phyloP scores from a whole-genome alignment of 2,888 invertebrate genomes.

The Diogma glabrata region DNA sequence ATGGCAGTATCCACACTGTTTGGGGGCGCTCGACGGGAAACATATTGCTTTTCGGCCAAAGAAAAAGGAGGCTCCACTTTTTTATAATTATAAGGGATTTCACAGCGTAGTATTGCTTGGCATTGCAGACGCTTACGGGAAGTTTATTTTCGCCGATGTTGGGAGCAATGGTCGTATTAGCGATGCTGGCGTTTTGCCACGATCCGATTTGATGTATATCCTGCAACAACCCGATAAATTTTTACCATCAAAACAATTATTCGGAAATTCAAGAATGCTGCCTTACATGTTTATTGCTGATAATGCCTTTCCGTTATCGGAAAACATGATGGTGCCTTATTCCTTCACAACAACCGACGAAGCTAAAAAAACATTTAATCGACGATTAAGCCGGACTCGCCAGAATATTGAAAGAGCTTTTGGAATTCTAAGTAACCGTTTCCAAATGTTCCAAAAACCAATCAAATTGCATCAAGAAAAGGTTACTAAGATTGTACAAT shows the following conservation, averaged over 20 bases:
- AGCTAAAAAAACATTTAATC: not conserved
- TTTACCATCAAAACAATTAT: constrained; percentile 11
- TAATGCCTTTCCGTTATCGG: not conserved
- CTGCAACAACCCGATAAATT: not conserved
- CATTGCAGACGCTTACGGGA: not conserved
- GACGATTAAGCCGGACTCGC: not conserved
- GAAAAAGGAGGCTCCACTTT: not conserved
- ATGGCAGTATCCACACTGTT: not conserved
- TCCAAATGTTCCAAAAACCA: not conserved
- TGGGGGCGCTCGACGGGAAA: too few species aligned
- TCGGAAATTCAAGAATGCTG: constrained; percentile 13
- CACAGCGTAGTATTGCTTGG: not conserved
- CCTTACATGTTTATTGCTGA: not conserved
- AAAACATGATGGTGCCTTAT: not conserved
- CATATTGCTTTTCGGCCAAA: not conserved
- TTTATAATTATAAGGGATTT: not conserved
- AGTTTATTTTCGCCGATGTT: constrained; percentile 18
- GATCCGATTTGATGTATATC: not conserved
- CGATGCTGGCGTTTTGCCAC: not conserved
- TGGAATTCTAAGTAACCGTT: not conserved
- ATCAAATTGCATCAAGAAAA: not conserved
- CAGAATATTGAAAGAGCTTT: not conserved
- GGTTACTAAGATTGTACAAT: not conserved
- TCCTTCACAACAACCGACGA: not conserved
- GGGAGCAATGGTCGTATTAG: constrained; percentile 8